Evolutionary conservation across 1,140 invertebrate species (phyloP).

Genomic region (Pseudachorutes palmiensis): DNA sequence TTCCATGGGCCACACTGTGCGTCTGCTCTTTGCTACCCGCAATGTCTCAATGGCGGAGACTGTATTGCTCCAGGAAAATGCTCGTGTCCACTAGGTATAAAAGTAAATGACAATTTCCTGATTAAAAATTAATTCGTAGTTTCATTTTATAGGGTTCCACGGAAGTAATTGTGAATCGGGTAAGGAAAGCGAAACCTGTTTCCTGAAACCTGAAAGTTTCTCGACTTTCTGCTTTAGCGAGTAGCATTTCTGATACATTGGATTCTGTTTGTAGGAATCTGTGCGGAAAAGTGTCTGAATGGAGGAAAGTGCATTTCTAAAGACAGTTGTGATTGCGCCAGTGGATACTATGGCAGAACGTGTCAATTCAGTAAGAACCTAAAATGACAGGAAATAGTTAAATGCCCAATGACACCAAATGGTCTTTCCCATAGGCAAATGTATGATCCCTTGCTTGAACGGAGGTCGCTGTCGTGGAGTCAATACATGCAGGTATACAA

Average conservation of each 20-base stretch:
- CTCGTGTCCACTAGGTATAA: slow-evolving; percentile 45
- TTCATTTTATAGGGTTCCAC: neutral
- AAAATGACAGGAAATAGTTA: slow-evolving; percentile 44
- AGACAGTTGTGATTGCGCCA: slow-evolving; percentile 79
- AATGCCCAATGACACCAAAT: slow-evolving; percentile 5
- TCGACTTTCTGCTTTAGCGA: no score
- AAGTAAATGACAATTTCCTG: neutral
- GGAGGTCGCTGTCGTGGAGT: slow-evolving; percentile 73
- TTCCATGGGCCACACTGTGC: slow-evolving; percentile 81
- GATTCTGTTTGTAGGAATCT: slow-evolving; percentile 62
- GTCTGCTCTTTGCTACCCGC: slow-evolving; percentile 80
- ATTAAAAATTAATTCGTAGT: neutral
- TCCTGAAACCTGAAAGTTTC: no score
- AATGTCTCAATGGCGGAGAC: slow-evolving; percentile 83
- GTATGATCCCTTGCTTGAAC: slow-evolving; percentile 77
- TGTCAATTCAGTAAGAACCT: slow-evolving; percentile 79
- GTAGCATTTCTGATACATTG: neutral
- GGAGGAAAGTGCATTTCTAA: slow-evolving; percentile 91
- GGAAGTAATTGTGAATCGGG: neutral
- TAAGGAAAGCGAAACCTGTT: no score
- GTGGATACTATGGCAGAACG: slow-evolving; percentile 75
- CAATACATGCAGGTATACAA: slow-evolving; percentile 68
- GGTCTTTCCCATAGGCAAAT: slow-evolving; percentile 58
- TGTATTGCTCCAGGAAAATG: slow-evolving; percentile 76
- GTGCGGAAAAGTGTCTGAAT: slow-evolving; percentile 78